Conservation (phyloP, 64 coral and sea anemone genomes). For the Acropora tenuis region DNA sequence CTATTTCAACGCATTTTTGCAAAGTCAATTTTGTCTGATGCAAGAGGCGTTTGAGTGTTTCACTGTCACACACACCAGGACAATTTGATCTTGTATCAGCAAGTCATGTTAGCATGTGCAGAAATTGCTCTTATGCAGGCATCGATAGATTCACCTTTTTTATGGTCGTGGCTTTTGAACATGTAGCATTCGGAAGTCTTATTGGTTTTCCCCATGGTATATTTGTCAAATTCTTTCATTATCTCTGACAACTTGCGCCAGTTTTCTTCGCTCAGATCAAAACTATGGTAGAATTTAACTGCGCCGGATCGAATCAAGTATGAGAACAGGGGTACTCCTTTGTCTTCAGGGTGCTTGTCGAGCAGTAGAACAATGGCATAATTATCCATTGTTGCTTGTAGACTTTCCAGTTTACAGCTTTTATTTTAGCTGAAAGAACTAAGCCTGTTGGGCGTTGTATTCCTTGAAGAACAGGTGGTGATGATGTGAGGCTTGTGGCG, state of each 20-base stretch:
- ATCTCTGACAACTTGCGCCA: too few relatives aligned
- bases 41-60: slow-evolving; percentile 45
- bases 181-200: too few relatives aligned
- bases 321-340: too few relatives aligned
- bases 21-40: slow-evolving; percentile 36
- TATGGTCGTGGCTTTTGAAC: neutral
- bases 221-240: too few relatives aligned
- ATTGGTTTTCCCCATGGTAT: too few relatives aligned
- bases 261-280: too few relatives aligned
- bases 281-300: too few relatives aligned
- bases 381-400: slow-evolving; percentile 73
- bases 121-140: slow-evolving; percentile 55
- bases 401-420: slow-evolving; percentile 67
- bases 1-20: slow-evolving; percentile 18
- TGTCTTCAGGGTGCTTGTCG: slow-evolving; percentile 24
- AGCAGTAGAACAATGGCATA: slow-evolving; percentile 57
- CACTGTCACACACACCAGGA: neutral
- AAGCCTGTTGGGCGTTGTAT: slow-evolving; percentile 1
- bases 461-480: too few relatives aligned
- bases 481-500: too few relatives aligned
- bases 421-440: slow-evolving; percentile 35
- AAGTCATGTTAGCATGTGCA: slow-evolving; percentile 30
- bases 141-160: slow-evolving; percentile 51
- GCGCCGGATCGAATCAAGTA: too few relatives aligned
- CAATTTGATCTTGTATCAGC: slow-evolving; percentile 23